These are phyloP conservation scores for Scaptomyza caliginosa DNA, from an alignment of 2,888 invertebrate genomes.

Conservation along the genomic window DNA sequence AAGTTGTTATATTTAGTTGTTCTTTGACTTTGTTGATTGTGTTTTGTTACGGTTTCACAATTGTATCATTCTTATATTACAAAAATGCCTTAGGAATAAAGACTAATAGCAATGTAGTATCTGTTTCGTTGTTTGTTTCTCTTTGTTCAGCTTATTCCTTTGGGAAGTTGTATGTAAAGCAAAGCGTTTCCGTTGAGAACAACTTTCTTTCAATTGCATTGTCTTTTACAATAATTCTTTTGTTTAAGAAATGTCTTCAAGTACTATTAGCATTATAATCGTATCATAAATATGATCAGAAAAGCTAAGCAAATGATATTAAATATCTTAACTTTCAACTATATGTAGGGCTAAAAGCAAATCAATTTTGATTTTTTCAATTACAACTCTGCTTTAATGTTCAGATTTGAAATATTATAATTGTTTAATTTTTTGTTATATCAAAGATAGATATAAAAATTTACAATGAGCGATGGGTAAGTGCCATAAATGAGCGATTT, in stretches of 20 bases:
- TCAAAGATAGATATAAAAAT: not conserved
- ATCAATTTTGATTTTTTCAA: not conserved
- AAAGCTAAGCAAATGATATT: too few relatives aligned
- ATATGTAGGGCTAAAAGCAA: too few relatives aligned
- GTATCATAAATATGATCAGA: too few relatives aligned
- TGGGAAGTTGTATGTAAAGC: not conserved
- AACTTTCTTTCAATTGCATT: not conserved
- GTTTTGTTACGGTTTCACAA: conserved; percentile 2
- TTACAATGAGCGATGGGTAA: not conserved
- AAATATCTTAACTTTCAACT: too few relatives aligned
- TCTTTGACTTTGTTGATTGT: conserved; percentile 19
- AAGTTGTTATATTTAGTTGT: conserved; percentile 30
- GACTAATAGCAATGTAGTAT: not conserved
- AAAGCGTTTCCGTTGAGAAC: not conserved
- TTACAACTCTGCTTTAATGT: not conserved
- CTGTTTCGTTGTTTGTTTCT: not conserved
- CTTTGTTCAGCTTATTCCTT: not conserved
- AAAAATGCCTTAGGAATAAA: not conserved
- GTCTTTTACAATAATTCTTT: not conserved
- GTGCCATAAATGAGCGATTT: not conserved
- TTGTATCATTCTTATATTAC: not conserved
- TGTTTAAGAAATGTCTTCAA: too few relatives aligned
- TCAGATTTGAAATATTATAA: not conserved
- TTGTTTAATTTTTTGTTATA: not conserved
- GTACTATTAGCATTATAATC: too few relatives aligned